Evolutionary conservation across 1,140 invertebrate species (phyloP), one percentile per base, ranked within the genome.

Genomic region (Drosophila dunni): DNA sequence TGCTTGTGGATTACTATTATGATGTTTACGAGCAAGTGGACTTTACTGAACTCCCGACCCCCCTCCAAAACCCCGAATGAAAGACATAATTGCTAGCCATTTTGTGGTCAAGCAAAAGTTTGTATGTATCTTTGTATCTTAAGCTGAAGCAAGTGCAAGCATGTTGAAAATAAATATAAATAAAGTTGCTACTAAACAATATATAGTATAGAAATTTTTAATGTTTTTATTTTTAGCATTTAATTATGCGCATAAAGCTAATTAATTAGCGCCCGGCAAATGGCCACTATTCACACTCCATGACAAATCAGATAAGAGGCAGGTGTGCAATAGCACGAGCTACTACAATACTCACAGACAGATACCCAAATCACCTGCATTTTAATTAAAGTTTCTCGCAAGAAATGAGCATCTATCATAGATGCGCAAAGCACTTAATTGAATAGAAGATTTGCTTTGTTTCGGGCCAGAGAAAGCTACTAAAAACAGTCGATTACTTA

Each of bases 211-310:
- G 6, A 56, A 40, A 56, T 40, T 11, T 40, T 36, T 56, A 34
- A 29, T 29, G 10, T 56, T 53, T 53, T n/a, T 13, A 17, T 56
- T 13, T 40, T 56, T 66, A 67, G 36, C 62, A 73, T 73, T 77
- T 77, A 77, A 77, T 77, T 77, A 77, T 77, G 74, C 74, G 61
- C 74, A 77, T 77, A 73, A 77, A 73, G 61, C 61, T 70, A 70
- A 81, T 81, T 81, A 81, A 81, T 81, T 81, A 81, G 68, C 57
- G 60, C 29, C 60, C 68, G 38, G 45, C 70, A 68, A 29, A 69
- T 64, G 46, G 44, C 45, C 58, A 62, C 33, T 45, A 61, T 11
- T 46, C 53, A 45, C 10, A 45, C 10, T 53, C 36, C 64, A 73
- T 73, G 56, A 68, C 40, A 67, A 54, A 73, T 68, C 64, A 73